Evolutionary conservation across 2,113 vertebrate genomes (phyloP).

Genomic region (Saimiri boliviensis): DNA sequence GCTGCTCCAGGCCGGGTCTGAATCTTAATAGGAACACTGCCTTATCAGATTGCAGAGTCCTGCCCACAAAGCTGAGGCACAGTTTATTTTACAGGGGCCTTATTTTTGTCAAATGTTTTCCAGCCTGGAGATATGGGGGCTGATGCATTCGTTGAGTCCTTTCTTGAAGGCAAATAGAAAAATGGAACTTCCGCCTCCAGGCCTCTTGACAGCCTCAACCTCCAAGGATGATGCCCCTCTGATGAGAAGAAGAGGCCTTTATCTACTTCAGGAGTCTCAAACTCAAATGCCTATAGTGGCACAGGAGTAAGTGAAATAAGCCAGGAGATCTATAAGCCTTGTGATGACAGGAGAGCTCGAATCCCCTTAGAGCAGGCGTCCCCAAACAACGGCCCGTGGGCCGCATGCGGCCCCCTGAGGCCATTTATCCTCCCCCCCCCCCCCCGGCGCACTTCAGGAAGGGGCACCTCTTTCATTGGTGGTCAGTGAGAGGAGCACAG

Average conservation of each 20-base stretch:
- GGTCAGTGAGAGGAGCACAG: too few species aligned
- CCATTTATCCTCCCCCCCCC: too few species aligned
- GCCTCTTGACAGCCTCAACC: background rate
- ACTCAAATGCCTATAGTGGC: background rate
- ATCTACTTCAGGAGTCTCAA: background rate
- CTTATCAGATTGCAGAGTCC: background rate
- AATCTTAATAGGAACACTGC: slow-evolving; percentile 2
- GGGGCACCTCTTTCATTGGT: too few species aligned
- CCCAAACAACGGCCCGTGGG: too few species aligned
- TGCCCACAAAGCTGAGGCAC: background rate
- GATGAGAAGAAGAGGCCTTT: background rate
- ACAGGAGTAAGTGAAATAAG: background rate
- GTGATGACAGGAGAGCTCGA: background rate
- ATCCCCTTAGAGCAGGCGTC: background rate
- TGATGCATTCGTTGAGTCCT: background rate
- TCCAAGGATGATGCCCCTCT: background rate
- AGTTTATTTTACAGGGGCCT: background rate
- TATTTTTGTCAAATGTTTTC: slow-evolving; percentile 16
- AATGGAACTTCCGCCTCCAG: background rate
- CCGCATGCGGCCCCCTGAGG: too few species aligned
- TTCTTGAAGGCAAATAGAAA: slow-evolving; percentile 1
- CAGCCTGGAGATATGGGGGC: background rate
- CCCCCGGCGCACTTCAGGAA: too few species aligned
- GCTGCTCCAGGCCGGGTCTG: background rate
- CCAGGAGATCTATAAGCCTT: background rate